A percentile compares a stretch with the other conserved stretches of the same genome.
Evolutionary conservation across 2,113 vertebrate species (phyloP).

Genomic region (Plectropomus leopardus): DNA sequence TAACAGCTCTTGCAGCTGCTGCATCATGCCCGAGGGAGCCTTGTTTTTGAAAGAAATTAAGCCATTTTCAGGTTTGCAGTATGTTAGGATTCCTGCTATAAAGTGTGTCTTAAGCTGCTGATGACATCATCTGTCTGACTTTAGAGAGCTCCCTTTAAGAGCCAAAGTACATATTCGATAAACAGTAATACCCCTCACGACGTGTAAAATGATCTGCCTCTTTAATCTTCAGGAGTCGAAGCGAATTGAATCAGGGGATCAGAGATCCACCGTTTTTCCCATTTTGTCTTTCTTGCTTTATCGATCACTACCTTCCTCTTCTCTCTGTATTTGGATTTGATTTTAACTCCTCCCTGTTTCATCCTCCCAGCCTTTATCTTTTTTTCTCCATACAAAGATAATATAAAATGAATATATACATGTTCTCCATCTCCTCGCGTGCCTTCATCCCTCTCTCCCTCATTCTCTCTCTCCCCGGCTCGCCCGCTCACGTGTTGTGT

Average conservation of each 20-base stretch:
- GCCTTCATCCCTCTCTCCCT: constrained; percentile 7
- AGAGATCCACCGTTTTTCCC: not conserved
- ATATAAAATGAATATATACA: not conserved
- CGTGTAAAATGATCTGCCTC: not conserved
- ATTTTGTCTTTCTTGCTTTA: not conserved
- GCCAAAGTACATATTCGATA: not conserved
- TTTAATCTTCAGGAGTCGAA: not conserved
- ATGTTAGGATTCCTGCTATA: not conserved
- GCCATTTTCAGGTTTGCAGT: too few relatives aligned
- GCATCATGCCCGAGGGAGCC: too few relatives aligned
- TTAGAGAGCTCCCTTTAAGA: not conserved
- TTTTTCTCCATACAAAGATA: not conserved
- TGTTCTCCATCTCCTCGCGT: constrained; percentile 15
- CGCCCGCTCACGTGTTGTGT: constrained; percentile 25
- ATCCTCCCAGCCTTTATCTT: not conserved
- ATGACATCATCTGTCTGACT: not conserved
- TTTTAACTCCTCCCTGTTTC: not conserved
- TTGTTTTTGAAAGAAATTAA: too few relatives aligned
- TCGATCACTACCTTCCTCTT: not conserved
- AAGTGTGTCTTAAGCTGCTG: not conserved
- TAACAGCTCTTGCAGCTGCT: too few relatives aligned
- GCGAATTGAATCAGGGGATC: not conserved
- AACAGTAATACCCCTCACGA: not conserved
- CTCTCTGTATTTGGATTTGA: not conserved
- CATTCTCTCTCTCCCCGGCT: constrained; percentile 8